These are phyloP conservation scores for Galagoides demidoff DNA, from an alignment of 2,797 vertebrate species.

Conservation along the genomic window DNA sequence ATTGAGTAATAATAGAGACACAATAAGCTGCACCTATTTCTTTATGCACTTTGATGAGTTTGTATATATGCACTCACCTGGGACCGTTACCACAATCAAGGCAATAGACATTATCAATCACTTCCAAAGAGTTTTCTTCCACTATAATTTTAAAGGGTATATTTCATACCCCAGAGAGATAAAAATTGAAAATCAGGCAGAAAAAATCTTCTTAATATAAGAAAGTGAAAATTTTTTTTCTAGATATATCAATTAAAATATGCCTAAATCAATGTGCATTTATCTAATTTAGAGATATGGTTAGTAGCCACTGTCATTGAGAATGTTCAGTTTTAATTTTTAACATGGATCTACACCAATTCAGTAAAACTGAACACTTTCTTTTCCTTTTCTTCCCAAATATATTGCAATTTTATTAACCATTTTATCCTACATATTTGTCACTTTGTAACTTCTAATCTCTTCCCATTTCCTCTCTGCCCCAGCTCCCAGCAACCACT, in stretches of 20 bases:
- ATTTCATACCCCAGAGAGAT: not conserved
- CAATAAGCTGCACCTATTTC: not conserved
- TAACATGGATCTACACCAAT: not conserved
- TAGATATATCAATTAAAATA: not conserved
- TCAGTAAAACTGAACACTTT: not conserved
- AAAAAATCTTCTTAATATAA: not conserved
- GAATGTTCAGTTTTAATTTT: constrained; percentile 22
- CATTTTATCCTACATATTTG: not conserved
- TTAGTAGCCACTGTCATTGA: not conserved
- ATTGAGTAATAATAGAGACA: not conserved
- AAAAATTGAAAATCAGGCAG: not conserved
- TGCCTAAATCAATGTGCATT: not conserved
- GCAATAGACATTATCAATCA: not conserved
- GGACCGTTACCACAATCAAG: not conserved
- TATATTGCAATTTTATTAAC: not conserved
- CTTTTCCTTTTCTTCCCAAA: not conserved
- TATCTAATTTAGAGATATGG: not conserved
- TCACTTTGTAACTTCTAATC: not conserved
- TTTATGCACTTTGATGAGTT: not conserved
- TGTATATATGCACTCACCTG: not conserved
- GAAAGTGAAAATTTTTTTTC: not conserved
- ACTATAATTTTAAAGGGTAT: not conserved
- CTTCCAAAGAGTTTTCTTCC: not conserved
- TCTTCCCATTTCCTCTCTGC: not conserved
- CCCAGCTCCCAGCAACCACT: not conserved